These are phyloP conservation scores for Poeciliopsis presidionis DNA, from an alignment of 2,797 vertebrate genomes.

Conservation along the genomic window DNA sequence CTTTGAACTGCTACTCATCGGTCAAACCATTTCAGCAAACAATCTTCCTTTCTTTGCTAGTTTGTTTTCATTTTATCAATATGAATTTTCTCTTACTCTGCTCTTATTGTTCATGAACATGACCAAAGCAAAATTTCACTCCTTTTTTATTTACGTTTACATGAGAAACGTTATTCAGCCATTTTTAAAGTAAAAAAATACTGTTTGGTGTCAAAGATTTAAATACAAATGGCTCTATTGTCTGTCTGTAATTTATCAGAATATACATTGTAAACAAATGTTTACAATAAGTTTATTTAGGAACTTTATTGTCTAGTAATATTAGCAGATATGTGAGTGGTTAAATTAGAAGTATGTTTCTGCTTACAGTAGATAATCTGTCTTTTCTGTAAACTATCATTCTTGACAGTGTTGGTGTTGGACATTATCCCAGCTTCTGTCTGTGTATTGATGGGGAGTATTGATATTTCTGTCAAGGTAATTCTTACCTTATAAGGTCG, in stretches of 20 bases:
- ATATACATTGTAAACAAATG: neutral
- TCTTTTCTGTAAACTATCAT: neutral
- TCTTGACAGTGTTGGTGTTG: neutral
- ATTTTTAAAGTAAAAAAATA: neutral
- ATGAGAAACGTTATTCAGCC: neutral
- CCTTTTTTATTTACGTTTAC: neutral
- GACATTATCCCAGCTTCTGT: neutral
- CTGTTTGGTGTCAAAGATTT: neutral
- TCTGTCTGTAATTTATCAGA: neutral
- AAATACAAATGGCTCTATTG: neutral
- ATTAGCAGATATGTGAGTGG: neutral
- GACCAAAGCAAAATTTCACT: neutral
- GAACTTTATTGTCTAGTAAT: neutral
- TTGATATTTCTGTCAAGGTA: constrained; percentile 57
- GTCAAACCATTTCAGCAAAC: neutral
- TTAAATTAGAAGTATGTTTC: neutral
- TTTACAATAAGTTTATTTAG: neutral
- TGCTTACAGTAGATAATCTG: neutral
- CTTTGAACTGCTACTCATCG: neutral
- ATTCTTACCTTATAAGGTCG: constrained; percentile 43
- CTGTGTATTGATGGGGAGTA: constrained; percentile 29
- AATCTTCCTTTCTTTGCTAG: neutral
- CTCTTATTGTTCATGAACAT: neutral
- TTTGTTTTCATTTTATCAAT: neutral
- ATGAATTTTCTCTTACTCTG: neutral